Base-by-base conservation (phyloP, 1,140 invertebrate genomes). In the Pachypeltis micranthus region DNA sequence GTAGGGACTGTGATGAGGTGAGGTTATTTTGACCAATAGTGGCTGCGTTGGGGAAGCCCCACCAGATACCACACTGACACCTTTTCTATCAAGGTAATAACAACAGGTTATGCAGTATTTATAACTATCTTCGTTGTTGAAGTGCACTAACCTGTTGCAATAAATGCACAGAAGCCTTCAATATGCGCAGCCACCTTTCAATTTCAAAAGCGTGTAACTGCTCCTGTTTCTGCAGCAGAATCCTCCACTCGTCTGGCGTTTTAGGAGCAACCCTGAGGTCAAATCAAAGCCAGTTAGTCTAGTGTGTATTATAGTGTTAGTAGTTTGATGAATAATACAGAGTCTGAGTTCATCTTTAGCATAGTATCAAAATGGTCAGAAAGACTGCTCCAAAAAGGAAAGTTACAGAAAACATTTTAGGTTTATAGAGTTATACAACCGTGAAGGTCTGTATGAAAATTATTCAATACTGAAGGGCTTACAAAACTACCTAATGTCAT, bases 201-300 rank as follows among this genome's bases (percentile, higher is more conserved):
- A 90, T 78, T 74, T 91, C 87, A 44, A 81, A 76, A 47, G 85
- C 80, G 75, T 91, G 87, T 27, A 88, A 76, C 28, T 77, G 77
- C 73, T 88, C 82, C 76, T 91, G 88, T 56, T 86, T 81, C 70
- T 87, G 84, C 47, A 91, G 74, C 57, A 88, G 74, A 65, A 80
- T 75, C 44, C 86, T 78, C 87, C 87, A 90, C 70, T 89, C 85
- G 69, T 89, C 84, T 72, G 85, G 82, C 64, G 81, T 79, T 68
- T 83, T 80, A 56, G 84, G 84, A 23, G 80, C 77, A 67, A 78
- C 77, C 64, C 80, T 83, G 56, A 68, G 69, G 51, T 67, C 29
- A 67, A 51, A 63, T 16, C 16, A 58, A 55, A 39, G 16, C 16
- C 31, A 16, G 16, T 10, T 10, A 7, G 16, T 16, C 31, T 7